Evolutionary conservation across 2,797 vertebrate species (phyloP).

Genomic region (Crenuchus spilurus): DNA sequence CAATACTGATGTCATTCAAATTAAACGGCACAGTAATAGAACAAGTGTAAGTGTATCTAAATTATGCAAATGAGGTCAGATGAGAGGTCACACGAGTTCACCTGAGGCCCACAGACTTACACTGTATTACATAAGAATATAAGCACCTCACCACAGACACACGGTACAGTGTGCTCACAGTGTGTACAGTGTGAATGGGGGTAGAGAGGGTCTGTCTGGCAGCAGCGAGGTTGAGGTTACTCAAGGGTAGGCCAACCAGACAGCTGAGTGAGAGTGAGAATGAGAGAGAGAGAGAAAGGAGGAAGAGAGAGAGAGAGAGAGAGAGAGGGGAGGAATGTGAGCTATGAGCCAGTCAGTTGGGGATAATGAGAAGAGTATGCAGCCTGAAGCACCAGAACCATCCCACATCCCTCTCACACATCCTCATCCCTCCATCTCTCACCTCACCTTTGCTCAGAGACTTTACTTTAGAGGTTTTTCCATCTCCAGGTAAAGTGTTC

Average conservation of each 20-base stretch:
- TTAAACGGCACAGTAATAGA: too few relatives aligned
- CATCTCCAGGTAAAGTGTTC: too few relatives aligned
- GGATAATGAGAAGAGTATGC: constrained; percentile 49
- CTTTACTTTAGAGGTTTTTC: too few relatives aligned
- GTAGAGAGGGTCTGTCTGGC: not conserved
- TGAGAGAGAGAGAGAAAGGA: not conserved
- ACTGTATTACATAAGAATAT: too few relatives aligned
- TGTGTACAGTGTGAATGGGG: not conserved
- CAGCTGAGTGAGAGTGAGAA: too few relatives aligned
- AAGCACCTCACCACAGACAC: not conserved
- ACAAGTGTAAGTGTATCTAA: too few relatives aligned
- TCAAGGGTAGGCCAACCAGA: not conserved
- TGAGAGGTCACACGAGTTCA: too few relatives aligned
- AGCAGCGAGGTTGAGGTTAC: not conserved
- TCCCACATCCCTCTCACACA: constrained; percentile 21
- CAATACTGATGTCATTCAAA: too few relatives aligned
- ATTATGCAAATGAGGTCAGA: too few relatives aligned
- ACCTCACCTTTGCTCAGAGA: constrained; percentile 1
- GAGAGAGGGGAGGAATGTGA: constrained; percentile 46
- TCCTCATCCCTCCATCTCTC: not conserved
- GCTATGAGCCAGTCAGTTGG: constrained; percentile 44
- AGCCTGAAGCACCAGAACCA: constrained; percentile 29
- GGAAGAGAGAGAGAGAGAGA: not conserved
- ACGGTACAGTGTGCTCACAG: too few relatives aligned
- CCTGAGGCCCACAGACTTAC: too few relatives aligned